Evolutionary conservation across 2,888 invertebrate species (phyloP).

Genomic region (Chrysomela aeneicollis): DNA sequence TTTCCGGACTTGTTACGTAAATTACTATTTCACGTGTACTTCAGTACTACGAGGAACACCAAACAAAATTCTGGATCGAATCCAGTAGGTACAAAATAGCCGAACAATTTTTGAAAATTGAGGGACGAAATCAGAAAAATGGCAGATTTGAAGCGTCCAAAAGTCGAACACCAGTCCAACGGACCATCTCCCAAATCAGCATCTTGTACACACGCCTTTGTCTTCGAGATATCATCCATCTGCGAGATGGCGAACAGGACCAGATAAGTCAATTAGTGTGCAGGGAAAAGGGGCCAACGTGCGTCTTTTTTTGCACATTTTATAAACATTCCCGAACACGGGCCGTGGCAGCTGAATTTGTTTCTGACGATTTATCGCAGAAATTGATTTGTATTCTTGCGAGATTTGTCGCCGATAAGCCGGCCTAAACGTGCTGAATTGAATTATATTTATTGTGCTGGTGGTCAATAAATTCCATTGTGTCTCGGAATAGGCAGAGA

Average conservation of each 20-base stretch:
- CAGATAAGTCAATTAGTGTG: slow-evolving; percentile 48
- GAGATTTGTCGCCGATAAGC: slow-evolving; percentile 25
- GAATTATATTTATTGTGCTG: slow-evolving; percentile 24
- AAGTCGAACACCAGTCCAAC: neutral
- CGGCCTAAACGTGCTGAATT: slow-evolving; percentile 23
- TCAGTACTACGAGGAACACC: too few species aligned
- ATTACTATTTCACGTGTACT: too few species aligned
- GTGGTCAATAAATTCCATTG: neutral
- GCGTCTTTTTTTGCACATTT: slow-evolving; percentile 33
- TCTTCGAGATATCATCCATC: slow-evolving; percentile 8
- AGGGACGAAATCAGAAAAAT: too few species aligned
- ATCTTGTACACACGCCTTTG: slow-evolving; percentile 13
- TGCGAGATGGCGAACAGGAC: slow-evolving; percentile 31
- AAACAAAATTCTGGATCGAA: too few species aligned
- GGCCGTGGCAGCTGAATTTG: slow-evolving; percentile 35
- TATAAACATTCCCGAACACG: slow-evolving; percentile 30
- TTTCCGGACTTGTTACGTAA: too few species aligned
- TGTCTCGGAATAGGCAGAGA: neutral
- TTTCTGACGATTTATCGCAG: slow-evolving; percentile 35
- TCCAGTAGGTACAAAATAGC: too few species aligned
- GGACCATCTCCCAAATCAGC: neutral
- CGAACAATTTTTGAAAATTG: too few species aligned
- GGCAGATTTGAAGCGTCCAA: too few species aligned
- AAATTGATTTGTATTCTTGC: slow-evolving; percentile 39
- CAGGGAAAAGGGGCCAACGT: slow-evolving; percentile 37